Evolutionary conservation across 1,140 invertebrate species (phyloP).

Genomic region (Drosophila trapezifrons): DNA sequence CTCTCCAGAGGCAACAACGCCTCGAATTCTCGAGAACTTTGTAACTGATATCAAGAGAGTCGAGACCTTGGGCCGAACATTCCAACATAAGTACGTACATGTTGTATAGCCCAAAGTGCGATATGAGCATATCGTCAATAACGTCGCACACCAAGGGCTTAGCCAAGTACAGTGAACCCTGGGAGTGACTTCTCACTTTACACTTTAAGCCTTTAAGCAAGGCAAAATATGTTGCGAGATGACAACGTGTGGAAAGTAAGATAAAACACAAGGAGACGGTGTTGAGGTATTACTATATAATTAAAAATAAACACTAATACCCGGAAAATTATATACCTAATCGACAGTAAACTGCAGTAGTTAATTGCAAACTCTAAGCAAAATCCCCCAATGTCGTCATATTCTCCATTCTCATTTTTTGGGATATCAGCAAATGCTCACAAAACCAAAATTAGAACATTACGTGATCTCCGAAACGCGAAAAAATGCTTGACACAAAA

Average conservation of each 20-base stretch:
- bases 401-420: slow-evolving; percentile 6
- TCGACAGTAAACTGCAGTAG: not conserved
- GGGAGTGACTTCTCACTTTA: slow-evolving; percentile 4
- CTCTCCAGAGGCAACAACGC: slow-evolving; percentile 3
- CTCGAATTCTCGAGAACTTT: slow-evolving; percentile 31
- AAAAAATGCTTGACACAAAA: slow-evolving; percentile 9
- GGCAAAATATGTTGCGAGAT: not conserved
- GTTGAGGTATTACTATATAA: no score
- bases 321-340: not conserved
- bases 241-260: not conserved
- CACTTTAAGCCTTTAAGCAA: not conserved
- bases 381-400: slow-evolving; percentile 5
- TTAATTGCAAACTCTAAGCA: slow-evolving; percentile 6
- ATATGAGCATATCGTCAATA: slow-evolving; percentile 42
- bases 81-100: slow-evolving; percentile 29
- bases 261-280: not conserved
- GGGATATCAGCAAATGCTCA: slow-evolving; percentile 36
- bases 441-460: slow-evolving; percentile 66
- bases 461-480: slow-evolving; percentile 45
- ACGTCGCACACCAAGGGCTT: slow-evolving; percentile 25
- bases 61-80: slow-evolving; percentile 35
- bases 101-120: slow-evolving; percentile 20
- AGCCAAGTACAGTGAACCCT: slow-evolving; percentile 32
- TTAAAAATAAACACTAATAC: not conserved
- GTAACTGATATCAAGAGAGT: slow-evolving; percentile 32